Percentiles rank a stretch among this genome's conserved stretches.
These are phyloP conservation scores for Pollenia amentaria DNA, from an alignment of 2,888 invertebrate genomes.

Conservation along the genomic window DNA sequence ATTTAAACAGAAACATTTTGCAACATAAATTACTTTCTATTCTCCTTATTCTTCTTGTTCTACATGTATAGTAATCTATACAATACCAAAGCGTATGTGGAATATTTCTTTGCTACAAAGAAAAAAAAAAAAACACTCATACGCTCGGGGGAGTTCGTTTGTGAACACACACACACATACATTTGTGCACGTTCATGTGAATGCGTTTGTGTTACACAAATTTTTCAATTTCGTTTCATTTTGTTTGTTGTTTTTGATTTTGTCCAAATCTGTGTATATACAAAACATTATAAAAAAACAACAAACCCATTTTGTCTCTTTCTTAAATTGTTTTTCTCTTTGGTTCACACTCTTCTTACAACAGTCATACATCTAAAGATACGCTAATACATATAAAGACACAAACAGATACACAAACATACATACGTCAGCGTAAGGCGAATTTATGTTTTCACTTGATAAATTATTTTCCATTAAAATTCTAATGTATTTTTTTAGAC, in stretches of 20 bases:
- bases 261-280: conserved; percentile 17
- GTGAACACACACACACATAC: neutral
- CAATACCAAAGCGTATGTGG: conserved; percentile 24
- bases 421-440: too few relatives aligned
- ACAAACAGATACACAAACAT: too few relatives aligned
- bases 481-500: too few relatives aligned
- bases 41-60: too few relatives aligned
- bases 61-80: neutral
- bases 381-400: too few relatives aligned
- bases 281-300: neutral
- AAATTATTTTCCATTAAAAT: too few relatives aligned
- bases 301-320: neutral
- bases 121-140: conserved; percentile 18
- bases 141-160: conserved; percentile 45
- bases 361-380: neutral
- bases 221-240: conserved; percentile 12
- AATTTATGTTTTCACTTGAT: too few relatives aligned
- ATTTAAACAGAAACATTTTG: conserved; percentile 5
- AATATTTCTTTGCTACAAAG: neutral
- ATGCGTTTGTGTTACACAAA: neutral
- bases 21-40: conserved; percentile 12
- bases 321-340: neutral
- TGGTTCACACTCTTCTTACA: neutral
- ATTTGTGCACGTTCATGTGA: neutral
- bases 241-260: conserved; percentile 14